These are phyloP conservation scores for Parapsyche elsis DNA, from an alignment of 1,140 invertebrate genomes.

Conservation along the genomic window DNA sequence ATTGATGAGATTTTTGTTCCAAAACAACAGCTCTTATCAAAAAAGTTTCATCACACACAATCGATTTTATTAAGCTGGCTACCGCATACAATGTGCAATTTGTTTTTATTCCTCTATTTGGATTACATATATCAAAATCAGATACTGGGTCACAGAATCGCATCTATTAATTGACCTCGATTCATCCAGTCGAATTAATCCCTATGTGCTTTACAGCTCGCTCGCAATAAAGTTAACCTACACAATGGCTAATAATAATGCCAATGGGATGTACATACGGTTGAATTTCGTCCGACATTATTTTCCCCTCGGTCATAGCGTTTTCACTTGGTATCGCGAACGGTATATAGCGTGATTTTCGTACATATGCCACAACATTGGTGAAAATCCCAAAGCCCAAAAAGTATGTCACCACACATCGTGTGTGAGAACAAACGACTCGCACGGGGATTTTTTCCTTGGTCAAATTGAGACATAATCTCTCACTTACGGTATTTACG, in stretches of 20 bases:
- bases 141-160: background rate
- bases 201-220: background rate
- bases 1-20: too few species aligned
- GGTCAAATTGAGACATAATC: conserved; percentile 37
- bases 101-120: too few species aligned
- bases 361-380: background rate
- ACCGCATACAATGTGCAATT: too few species aligned
- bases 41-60: too few species aligned
- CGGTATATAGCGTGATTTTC: conserved; percentile 30
- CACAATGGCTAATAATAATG: background rate
- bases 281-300: background rate
- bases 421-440: conserved; percentile 20
- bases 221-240: too few species aligned
- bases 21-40: too few species aligned
- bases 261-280: conserved; percentile 1
- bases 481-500: conserved; percentile 36
- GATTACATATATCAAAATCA: too few species aligned
- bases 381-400: background rate
- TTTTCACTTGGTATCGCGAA: background rate
- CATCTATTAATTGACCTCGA: background rate
- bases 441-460: conserved; percentile 24
- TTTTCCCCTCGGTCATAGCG: background rate
- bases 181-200: background rate
- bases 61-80: too few species aligned
- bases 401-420: conserved; percentile 17